Conservation (phyloP, 2,113 vertebrate species). For the Vulpes lagopus region DNA sequence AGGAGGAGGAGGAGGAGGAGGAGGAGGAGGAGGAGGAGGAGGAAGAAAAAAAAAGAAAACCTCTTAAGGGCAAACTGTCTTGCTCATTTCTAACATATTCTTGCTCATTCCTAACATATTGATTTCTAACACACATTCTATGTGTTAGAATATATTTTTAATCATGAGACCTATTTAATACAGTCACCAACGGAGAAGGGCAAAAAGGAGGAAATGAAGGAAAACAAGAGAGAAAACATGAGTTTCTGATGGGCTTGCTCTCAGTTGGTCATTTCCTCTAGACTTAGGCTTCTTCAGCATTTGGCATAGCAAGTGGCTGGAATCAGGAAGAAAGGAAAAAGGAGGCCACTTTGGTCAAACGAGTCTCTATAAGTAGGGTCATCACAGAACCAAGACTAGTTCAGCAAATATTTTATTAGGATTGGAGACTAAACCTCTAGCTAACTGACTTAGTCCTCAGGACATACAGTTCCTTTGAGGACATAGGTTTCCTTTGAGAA, state of each 20-base stretch:
- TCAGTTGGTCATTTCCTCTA: background rate
- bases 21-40: no score
- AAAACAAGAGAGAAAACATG: background rate
- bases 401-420: background rate
- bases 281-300: background rate
- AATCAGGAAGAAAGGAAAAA: background rate
- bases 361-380: background rate
- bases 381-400: background rate
- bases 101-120: background rate
- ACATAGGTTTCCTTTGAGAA: background rate
- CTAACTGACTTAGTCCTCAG: background rate
- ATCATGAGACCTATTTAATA: background rate
- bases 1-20: no score
- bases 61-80: background rate
- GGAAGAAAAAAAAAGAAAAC: background rate
- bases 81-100: background rate
- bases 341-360: no score
- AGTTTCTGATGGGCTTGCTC: background rate
- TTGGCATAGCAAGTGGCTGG: background rate
- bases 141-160: background rate
- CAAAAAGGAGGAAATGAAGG: background rate
- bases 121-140: no score
- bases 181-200: background rate
- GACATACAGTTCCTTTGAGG: background rate
- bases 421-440: background rate